Evolutionary conservation across 2,797 vertebrate genomes (phyloP), one percentile per base, ranked within the genome.

Genomic region (Gallirallus australis): DNA sequence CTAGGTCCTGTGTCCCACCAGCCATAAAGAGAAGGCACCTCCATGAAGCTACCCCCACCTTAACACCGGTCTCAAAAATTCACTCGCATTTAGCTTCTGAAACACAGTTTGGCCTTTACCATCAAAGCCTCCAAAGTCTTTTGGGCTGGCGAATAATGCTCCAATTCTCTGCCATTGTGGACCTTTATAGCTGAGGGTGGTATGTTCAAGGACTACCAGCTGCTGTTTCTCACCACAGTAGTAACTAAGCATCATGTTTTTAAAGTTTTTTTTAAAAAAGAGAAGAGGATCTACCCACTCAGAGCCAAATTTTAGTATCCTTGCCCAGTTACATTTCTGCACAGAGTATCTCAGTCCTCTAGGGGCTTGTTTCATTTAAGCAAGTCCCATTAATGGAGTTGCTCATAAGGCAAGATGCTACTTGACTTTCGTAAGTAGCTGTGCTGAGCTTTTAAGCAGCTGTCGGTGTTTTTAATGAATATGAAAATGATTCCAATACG

Each of bases 321-420:
- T 71, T 75, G 59, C 56, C 50, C 52, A 31, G 64, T 50, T 82
- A 28, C 19, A 17, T 30, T 85, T 35, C 45, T 85, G 14, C 40
- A 64, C 60, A 15, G 21, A 33, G 48, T 60, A 86, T 66, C 90
- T 71, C 61, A 86, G 64, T 95, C 86, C 94, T 95, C 53, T 90
- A 75, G 88, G 80, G 63, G 75, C 89, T 95, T 90, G 71, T 91
- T 94, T 90, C 86, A 45, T 92, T 94, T 93, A 87, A 94, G 53
- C 45, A 82, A 60, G 75, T 66, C 56, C 81, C 56, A 42, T 90
- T 84, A 95, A 65, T 40, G 64, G 71, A 15, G 1, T 54, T 94
- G 89, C 71, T 95, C 75, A 35, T 65, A 91, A 95, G 92, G 73
- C 96, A 97, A 95, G 95, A 94, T 48, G 35, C 72, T 96, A 94